phyloP scores from a whole-genome alignment of 2,113 vertebrate species.

The Eulacestoma nigropectus region DNA sequence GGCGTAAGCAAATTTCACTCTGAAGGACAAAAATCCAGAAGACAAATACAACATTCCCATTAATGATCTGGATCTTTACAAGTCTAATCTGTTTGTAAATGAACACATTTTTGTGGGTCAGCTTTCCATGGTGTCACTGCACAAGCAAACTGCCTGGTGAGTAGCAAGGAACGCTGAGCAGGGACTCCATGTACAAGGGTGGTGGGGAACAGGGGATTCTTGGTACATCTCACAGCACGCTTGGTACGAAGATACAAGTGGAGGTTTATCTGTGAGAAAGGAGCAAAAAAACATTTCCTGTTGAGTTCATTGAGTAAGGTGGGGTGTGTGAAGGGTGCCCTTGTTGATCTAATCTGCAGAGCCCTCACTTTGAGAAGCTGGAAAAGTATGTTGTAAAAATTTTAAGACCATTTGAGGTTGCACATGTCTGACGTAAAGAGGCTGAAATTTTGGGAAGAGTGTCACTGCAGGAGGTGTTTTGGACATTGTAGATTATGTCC shows the following conservation, averaged over 20 bases:
- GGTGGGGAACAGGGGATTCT: background rate
- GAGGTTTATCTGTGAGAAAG: background rate
- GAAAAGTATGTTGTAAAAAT: background rate
- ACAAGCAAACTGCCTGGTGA: background rate
- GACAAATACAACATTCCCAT: background rate
- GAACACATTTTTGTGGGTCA: background rate
- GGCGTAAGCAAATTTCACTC: background rate
- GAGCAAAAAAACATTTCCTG: background rate
- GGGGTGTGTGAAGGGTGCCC: background rate
- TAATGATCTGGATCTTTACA: background rate
- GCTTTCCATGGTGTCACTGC: background rate
- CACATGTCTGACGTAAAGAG: background rate
- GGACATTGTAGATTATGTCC: background rate
- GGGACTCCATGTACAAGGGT: too few species aligned
- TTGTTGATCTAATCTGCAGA: background rate
- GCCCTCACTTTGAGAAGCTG: background rate
- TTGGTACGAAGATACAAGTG: background rate
- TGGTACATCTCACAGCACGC: accelerated
- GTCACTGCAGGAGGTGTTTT: background rate
- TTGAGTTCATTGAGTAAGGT: background rate
- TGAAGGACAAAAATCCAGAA: background rate
- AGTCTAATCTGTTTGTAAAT: background rate
- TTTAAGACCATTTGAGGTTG: background rate
- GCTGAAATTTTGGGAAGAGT: background rate
- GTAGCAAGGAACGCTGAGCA: background rate